Base-by-base conservation (phyloP, 2,113 vertebrate species). In the Dipodomys stephensi region DNA sequence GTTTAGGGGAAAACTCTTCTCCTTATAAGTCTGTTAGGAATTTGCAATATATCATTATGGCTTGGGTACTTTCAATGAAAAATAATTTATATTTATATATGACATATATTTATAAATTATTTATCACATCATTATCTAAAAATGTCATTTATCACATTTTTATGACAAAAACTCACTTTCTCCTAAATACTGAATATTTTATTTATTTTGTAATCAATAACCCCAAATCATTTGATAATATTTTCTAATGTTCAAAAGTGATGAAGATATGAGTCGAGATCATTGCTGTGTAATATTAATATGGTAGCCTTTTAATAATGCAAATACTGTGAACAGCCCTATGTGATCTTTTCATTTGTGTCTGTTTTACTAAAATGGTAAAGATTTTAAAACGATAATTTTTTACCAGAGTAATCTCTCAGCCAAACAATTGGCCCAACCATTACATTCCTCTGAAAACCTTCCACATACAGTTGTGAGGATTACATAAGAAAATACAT, bases 21-120 rank as follows among this genome's bases (percentile, higher is more conserved):
- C 49, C 88, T 2, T 39, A 2, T 0, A 64, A 1, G 1, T 39
- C 2, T 73, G 80, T 49, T 46, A 6, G 2, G 20, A 81, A 22
- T 30, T 23, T 1, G 28, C 49, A 39, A 18, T 11, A 18, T 20
- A 0, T 8, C 9, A 11, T 0, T 39, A 0, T 28, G 6, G 2
- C 69, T 76, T 12, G 13, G 8, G 27, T 35, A 1, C 68, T 92
- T 39, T 12, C 5, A 87, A 13, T 25, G 65, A 28, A 0, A 68
- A 7, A 84, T 39, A 80, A 4, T 39, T 39, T 39, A 39, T 39
- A 39, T 39, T 39, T 39, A 39, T 39, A 39, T 39, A 39, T 39
- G 35, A 39, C 35, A 39, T 39, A 39, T 39, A 6, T 39, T 39
- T 39, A 39, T 39, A 39, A 39, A 39, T 39, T 39, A 39, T 39